Conservation (phyloP, 2,888 invertebrate species). For the Desoria tigrina region DNA sequence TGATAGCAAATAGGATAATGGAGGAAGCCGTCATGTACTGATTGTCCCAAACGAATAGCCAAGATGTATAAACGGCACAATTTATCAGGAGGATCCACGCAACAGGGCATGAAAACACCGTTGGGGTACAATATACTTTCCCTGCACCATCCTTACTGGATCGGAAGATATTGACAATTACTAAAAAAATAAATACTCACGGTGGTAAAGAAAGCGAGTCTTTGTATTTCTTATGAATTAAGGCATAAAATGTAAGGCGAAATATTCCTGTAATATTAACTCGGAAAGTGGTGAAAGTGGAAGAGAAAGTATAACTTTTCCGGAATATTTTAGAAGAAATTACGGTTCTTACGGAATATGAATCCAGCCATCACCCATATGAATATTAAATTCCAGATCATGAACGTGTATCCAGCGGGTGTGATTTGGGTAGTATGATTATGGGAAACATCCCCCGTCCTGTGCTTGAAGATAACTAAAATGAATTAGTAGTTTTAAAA, state of each 20-base stretch:
- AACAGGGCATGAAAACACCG: conserved; percentile 10
- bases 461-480: conserved; percentile 30
- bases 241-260: too few species aligned
- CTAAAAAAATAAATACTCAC: conserved; percentile 6
- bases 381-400: conserved; percentile 32
- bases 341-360: conserved; percentile 21
- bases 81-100: conserved; percentile 15
- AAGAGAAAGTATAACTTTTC: too few species aligned
- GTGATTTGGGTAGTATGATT: conserved; percentile 28
- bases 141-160: conserved; percentile 4
- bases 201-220: too few species aligned
- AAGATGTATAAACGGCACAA: conserved; percentile 18
- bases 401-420: conserved; percentile 26
- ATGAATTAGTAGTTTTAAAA: too few species aligned
- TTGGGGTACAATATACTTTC: conserved; percentile 22
- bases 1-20: conserved; percentile 7
- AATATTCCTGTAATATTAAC: too few species aligned
- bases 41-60: conserved; percentile 36
- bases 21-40: conserved; percentile 24
- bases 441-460: conserved; percentile 18
- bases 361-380: conserved; percentile 24
- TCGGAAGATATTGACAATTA: background rate
- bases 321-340: too few species aligned
- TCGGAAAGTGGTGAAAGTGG: too few species aligned
- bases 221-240: too few species aligned